phyloP scores from a whole-genome alignment of 1,140 invertebrate genomes.

The Whitmania pigra region DNA sequence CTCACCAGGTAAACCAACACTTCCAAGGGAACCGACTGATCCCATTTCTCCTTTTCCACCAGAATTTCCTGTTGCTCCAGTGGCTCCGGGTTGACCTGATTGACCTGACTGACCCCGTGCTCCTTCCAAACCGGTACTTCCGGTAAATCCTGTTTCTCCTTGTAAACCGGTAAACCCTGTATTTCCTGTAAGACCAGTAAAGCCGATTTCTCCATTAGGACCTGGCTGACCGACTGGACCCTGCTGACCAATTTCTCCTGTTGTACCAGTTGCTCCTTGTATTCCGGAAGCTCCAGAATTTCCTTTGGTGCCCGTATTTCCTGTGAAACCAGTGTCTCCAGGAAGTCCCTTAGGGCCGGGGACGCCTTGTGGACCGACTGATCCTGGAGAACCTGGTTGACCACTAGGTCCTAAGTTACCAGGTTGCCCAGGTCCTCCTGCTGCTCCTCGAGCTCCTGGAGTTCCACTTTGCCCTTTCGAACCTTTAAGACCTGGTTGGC shows the following conservation, averaged over 20 bases:
- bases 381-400: neutral
- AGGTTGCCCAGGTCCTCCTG: neutral
- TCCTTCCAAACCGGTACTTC: neutral
- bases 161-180: neutral
- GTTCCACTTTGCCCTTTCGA: slow-evolving; percentile 1
- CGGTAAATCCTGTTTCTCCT: slow-evolving; percentile 1
- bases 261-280: slow-evolving; percentile 13
- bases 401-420: neutral
- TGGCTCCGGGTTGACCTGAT: neutral
- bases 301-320: slow-evolving; percentile 2
- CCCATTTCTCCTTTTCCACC: slow-evolving; percentile 7
- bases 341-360: neutral
- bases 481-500: slow-evolving; percentile 9
- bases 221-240: neutral
- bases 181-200: neutral
- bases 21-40: neutral
- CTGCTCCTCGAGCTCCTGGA: neutral
- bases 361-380: neutral
- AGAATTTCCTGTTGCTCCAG: neutral
- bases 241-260: slow-evolving; percentile 14
- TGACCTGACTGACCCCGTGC: neutral
- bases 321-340: slow-evolving; percentile 5
- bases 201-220: neutral
- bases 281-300: slow-evolving; percentile 13
- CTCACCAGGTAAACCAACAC: neutral